Evolutionary conservation across 2,797 vertebrate species (phyloP).

Genomic region (Urosaurus nigricauda): DNA sequence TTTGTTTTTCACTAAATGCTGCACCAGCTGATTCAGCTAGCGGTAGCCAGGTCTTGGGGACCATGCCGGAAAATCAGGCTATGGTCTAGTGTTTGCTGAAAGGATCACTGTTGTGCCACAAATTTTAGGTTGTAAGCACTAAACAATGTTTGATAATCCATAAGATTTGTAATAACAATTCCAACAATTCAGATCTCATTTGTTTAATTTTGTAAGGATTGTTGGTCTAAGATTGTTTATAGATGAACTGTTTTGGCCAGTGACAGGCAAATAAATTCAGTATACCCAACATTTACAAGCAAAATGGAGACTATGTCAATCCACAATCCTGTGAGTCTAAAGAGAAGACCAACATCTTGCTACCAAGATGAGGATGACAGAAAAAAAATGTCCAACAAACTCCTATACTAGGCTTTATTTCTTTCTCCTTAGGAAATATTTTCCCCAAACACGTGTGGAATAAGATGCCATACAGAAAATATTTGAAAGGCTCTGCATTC

Average conservation of each 20-base stretch:
- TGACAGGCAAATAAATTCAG: neutral
- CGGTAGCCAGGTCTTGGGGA: neutral
- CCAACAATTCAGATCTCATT: neutral
- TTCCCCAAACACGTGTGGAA: neutral
- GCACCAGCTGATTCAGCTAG: neutral
- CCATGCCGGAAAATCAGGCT: neutral
- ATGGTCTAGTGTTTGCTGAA: neutral
- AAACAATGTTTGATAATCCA: neutral
- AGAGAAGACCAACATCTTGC: neutral
- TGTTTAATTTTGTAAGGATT: neutral
- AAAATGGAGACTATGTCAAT: neutral
- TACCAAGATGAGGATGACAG: neutral
- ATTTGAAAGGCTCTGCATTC: neutral
- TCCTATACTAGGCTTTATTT: neutral
- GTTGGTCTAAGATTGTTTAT: neutral
- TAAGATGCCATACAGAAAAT: neutral
- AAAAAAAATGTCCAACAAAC: neutral
- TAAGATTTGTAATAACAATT: neutral
- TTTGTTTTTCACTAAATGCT: neutral
- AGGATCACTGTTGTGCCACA: neutral
- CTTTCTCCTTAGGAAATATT: neutral
- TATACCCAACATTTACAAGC: neutral
- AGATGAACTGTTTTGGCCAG: neutral
- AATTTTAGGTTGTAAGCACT: neutral
- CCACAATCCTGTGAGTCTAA: neutral